phyloP scores from a whole-genome alignment of 2,888 invertebrate species.

The Carpatolechia fugitivella region DNA sequence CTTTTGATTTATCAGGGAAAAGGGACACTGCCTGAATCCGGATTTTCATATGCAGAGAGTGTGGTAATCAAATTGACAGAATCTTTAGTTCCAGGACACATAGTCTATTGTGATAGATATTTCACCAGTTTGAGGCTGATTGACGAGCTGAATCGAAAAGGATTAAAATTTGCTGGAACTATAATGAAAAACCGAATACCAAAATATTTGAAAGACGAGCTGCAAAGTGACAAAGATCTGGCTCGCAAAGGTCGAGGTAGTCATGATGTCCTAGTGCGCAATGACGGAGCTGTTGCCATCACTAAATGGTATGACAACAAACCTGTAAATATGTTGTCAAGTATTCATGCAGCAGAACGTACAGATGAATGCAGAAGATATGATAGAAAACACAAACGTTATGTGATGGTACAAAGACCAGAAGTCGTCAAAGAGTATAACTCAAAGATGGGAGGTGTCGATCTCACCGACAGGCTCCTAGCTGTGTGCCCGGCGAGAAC shows the following conservation, averaged over 20 bases:
- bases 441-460: conserved; percentile 25
- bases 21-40: conserved; percentile 7
- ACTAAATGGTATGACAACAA: conserved; percentile 24
- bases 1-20: conserved; percentile 13
- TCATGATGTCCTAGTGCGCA: conserved; percentile 17
- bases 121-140: conserved; percentile 12
- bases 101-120: no score
- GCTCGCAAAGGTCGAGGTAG: conserved; percentile 15
- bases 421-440: conserved; percentile 21
- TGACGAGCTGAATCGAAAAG: conserved; percentile 12
- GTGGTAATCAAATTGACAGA: conserved; percentile 9
- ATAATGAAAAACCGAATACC: conserved; percentile 19
- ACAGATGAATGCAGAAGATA: conserved; percentile 20
- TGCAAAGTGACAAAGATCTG: conserved; percentile 12
- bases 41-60: not conserved
- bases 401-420: conserved; percentile 16
- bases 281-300: conserved; percentile 16
- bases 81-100: conserved; percentile 11
- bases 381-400: conserved; percentile 14
- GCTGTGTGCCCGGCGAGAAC: conserved; percentile 16
- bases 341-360: conserved; percentile 13
- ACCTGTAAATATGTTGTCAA: conserved; percentile 18
- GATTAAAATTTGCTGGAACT: conserved; percentile 20
- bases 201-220: conserved; percentile 1
- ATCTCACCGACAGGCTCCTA: conserved; percentile 20